Base-by-base conservation (phyloP, 2,113 vertebrate species). In the Solenodon paradoxus region DNA sequence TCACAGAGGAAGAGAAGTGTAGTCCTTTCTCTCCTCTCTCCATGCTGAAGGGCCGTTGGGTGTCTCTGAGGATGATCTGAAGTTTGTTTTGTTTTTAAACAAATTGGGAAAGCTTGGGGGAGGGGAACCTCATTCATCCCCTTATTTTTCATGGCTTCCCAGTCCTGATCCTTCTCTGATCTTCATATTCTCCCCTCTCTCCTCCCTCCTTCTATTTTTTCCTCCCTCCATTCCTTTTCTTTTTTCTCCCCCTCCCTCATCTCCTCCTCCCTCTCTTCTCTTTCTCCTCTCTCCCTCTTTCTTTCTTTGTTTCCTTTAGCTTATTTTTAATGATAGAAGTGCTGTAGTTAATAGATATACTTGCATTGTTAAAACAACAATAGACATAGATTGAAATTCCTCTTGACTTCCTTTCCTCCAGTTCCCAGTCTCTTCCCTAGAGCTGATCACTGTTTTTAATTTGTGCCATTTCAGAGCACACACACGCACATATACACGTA, bases 251-350 rank as follows among this genome's bases (percentile, higher is more conserved):
- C 26, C 42, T 24, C 15, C 24, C 35, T 55, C 13, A 0, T 59
- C 20, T 19, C 16, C 30, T 26, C 9, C n/a, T 5, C 7, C 1
- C 9, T 16, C 32, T 7, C 8, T 24, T 45, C 5, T 11, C 9
- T 15, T 3, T 12, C 22, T 28, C 2, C 0, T 28, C 63, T 20
- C 47, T 35, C 35, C n/a, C 7, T 45, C 38, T 30, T 84, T 32
- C 51, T 51, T 57, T 16, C 35, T 55, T n/a, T 2, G 61, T 63
- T 63, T 35, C 40, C 15, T 53, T 86, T 26, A 61, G 28, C 78
- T 90, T 72, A 35, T 57, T 80, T 84, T 88, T 57, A 53, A 61
- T 95, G 59, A 61, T 40, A 19, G 19, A 79, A 38, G 24, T 87
- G 10, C 7, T 59, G 11, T 71, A 57, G 22, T 47, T 66, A 42